Evolutionary conservation across 1,140 invertebrate species (phyloP).

Genomic region (Cecropterus lyciades): DNA sequence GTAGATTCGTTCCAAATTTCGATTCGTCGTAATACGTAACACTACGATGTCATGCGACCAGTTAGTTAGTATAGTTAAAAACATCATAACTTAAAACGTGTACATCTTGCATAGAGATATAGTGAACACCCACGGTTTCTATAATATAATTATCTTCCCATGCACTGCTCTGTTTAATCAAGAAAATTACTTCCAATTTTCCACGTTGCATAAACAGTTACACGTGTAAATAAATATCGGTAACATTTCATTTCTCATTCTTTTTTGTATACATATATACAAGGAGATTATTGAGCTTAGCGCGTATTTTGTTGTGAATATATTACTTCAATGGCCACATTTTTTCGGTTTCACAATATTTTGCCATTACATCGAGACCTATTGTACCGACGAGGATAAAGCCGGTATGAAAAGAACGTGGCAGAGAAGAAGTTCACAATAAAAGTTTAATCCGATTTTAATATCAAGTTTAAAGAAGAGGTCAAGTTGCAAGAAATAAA

Average conservation of each 20-base stretch:
- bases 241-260: neutral
- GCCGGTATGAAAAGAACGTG: neutral
- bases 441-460: conserved; percentile 2
- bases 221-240: neutral
- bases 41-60: too few species aligned
- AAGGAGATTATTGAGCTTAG: conserved; percentile 2
- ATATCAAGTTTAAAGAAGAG: neutral
- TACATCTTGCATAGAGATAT: too few species aligned
- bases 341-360: neutral
- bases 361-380: neutral
- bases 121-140: too few species aligned
- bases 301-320: neutral
- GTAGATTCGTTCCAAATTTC: too few species aligned
- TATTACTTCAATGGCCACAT: neutral
- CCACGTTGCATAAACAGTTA: neutral
- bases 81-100: too few species aligned
- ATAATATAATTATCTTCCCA: too few species aligned
- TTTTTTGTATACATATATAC: neutral
- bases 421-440: neutral
- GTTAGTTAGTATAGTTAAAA: too few species aligned
- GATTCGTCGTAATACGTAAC: too few species aligned
- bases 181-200: neutral
- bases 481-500: neutral
- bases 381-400: neutral
- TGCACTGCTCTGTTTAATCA: neutral